Base-by-base conservation (phyloP, 2,113 vertebrate genomes). In the Sebastes schlegelii region DNA sequence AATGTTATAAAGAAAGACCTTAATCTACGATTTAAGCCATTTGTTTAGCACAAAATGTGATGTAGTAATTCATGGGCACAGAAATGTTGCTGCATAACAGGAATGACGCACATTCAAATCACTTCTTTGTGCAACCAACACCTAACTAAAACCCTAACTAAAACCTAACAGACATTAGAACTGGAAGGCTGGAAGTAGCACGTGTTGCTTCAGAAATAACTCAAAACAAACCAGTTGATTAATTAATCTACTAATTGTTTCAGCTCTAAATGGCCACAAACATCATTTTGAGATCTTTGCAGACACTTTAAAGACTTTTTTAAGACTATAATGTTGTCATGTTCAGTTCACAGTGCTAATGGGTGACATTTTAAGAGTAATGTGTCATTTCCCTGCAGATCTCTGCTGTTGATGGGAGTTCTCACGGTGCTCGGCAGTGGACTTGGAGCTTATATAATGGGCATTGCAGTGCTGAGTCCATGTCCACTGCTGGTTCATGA, bases 401-500 rank as follows among this genome's bases (percentile, higher is more conserved):
- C 96, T 6, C 85, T 96, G 72, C 19, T 92, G 83, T 11, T 95
- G 69, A 92, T 95, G 90, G 95, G 93, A 1, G 60, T 0, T 6
- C 92, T 96, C 21, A 93, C 94, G 0, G 9, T 77, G 1, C 1
- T 82, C 0, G 96, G 96, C 40, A 93, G 92, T 9, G 86, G 79
- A 0, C 48, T 93, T 13, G 96, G 92, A 34, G 80, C 86, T 11
- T 96, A 94, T 10, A 95, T 96, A 69, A 91, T 96, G 93, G 9
- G 13, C 46, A 90, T 93, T 90, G 95, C 96, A 0, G 92, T 82
- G 17, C 74, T 95, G 74, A 96, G 96, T 84, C 96, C 96, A 0
- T 96, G 96, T 73, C 96, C 96, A 0, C 82, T 93, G 26, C 83
- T 96, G 58, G 92, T 95, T 1, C 58, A 93, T 2, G 55, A 87